Evolutionary conservation across 2,888 invertebrate genomes (phyloP).

Genomic region (Escarpia spicata): DNA sequence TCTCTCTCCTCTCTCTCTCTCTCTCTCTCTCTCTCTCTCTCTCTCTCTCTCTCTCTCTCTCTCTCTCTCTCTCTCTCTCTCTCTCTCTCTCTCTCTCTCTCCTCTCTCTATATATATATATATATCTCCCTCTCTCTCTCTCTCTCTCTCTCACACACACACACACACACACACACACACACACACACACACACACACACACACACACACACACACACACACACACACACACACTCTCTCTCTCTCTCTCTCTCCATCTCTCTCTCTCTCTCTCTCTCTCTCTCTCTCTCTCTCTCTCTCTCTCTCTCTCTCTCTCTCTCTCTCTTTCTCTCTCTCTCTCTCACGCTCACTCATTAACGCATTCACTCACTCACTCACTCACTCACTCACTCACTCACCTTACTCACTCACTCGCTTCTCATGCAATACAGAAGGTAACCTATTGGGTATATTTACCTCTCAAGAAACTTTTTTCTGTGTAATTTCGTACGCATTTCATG

Average conservation of each 20-base stretch:
- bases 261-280: conserved; percentile 31
- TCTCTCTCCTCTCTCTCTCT: conserved; percentile 34
- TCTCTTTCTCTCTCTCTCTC: conserved; percentile 27
- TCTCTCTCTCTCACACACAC: not conserved
- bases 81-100: conserved; percentile 34
- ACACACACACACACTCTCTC: conserved; percentile 34
- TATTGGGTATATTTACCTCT: too few relatives aligned
- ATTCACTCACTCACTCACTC: conserved; percentile 19
- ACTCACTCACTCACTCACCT: conserved; percentile 31
- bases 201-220: conserved; percentile 24
- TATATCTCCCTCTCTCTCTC: not conserved
- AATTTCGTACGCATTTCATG: too few relatives aligned
- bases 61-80: conserved; percentile 34
- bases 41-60: conserved; percentile 34
- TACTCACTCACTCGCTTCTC: conserved; percentile 35
- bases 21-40: conserved; percentile 34
- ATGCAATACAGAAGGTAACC: not conserved
- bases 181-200: conserved; percentile 20
- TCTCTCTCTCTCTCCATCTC: conserved; percentile 30
- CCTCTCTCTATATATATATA: too few relatives aligned
- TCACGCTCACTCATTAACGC: conserved; percentile 34
- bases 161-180: conserved; percentile 9
- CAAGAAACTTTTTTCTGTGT: too few relatives aligned
- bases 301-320: not conserved
- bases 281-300: not conserved